Percentiles rank a stretch among this genome's conserved stretches.
Evolutionary conservation across 1,140 invertebrate genomes (phyloP).

Genomic region (Drosophila aff.): DNA sequence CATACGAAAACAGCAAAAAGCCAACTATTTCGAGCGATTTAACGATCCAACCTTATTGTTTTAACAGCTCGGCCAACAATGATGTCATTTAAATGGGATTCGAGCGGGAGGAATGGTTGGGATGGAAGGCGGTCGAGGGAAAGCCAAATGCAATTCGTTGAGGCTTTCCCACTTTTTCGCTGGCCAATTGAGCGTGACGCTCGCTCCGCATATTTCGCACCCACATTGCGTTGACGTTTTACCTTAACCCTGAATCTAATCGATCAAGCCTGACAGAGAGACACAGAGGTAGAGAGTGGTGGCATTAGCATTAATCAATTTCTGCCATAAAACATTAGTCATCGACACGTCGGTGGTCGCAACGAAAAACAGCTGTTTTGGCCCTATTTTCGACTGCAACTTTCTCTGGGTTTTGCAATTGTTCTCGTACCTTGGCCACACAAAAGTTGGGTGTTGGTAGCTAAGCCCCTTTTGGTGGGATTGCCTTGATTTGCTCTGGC

Average conservation of each 20-base stretch:
- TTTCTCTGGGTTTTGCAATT: slow-evolving; percentile 44
- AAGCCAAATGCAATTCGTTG: slow-evolving; percentile 35
- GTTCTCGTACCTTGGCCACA: slow-evolving; percentile 1
- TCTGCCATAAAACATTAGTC: slow-evolving; percentile 48
- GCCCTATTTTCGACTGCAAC: slow-evolving; percentile 40
- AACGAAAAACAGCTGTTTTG: slow-evolving; percentile 21
- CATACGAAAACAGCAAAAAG: slow-evolving; percentile 57
- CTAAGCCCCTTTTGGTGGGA: slow-evolving; percentile 2
- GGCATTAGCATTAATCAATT: slow-evolving; percentile 46
- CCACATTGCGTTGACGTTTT: slow-evolving; percentile 69
- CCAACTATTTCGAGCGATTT: slow-evolving; percentile 57
- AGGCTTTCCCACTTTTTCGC: slow-evolving; percentile 11
- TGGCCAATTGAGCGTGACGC: slow-evolving; percentile 66
- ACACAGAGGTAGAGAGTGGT: slow-evolving; percentile 1
- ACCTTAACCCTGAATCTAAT: slow-evolving; percentile 78
- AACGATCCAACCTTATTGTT: slow-evolving; percentile 43
- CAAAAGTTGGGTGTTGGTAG: slow-evolving; percentile 10
- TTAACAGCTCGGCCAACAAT: slow-evolving; percentile 41
- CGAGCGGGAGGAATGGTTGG: neutral
- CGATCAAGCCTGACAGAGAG: slow-evolving; percentile 73
- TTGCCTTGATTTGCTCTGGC: slow-evolving; percentile 31
- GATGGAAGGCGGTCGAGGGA: neutral
- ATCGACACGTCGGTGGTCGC: neutral
- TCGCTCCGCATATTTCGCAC: slow-evolving; percentile 29
- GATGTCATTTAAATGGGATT: slow-evolving; percentile 59